Base-by-base conservation (phyloP, 2,797 vertebrate genomes). In the Acrocephalus scirpaceus region DNA sequence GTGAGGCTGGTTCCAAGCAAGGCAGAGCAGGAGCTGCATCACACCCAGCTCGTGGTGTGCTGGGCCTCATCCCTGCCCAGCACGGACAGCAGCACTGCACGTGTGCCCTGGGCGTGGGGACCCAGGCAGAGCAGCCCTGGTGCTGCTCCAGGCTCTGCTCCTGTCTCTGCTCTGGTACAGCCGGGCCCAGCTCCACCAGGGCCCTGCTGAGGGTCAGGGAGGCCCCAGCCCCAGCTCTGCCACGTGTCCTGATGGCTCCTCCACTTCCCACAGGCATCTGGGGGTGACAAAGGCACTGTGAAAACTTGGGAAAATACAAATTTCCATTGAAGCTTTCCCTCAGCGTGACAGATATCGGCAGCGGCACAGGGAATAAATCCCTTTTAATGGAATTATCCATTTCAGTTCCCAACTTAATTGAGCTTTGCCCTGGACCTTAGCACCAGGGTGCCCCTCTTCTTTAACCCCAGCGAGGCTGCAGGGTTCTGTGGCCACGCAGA, bases 311-410 rank as follows among this genome's bases (percentile, higher is more conserved):
- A n/a, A 94, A 95, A 93, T 3, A 13, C 85, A 66, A 67, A 81
- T 40, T 88, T 23, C 17, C 70, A 22, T 16, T 56, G 82, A 48
- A 88, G 96, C 89, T 61, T 57, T 56, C 91, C 84, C 94, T 91
- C 91, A 88, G 94, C 47, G 4, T 75, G 85, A 94, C 10, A 16
- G 16, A 16, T 42, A 64, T 62, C 48, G 25, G 74, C 83, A 60
- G 81, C 57, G 32, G 90, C 79, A 7, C 40, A 13, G 93, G 8
- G 85, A 90, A 54, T 67, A 93, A 96, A 82, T 64, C 80, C 73
- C 26, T 93, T 95, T 92, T 86, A 96, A 96, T 94, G 88, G 95
- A 90, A 96, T 97, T 93, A 93, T 95, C 94, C 90, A 74, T 98
- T 95, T 82, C 95, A 90, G 56, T 76, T 95, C 93, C 95, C 81